phyloP scores from a whole-genome alignment of 2,797 vertebrate species.

The Gallinago stenura region DNA sequence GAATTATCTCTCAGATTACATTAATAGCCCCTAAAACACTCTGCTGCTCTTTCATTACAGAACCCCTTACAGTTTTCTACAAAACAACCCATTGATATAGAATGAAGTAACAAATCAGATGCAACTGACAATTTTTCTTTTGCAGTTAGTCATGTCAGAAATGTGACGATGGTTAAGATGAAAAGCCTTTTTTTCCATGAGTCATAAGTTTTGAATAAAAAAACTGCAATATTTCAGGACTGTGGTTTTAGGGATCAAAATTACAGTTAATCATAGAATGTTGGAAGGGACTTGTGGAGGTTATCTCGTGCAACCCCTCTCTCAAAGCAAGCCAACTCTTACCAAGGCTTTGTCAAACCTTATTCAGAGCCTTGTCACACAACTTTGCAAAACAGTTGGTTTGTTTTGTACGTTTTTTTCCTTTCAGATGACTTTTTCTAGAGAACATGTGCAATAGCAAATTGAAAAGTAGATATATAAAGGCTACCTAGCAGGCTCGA shows the following conservation, averaged over 20 bases:
- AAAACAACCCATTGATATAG: background rate
- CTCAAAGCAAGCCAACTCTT: background rate
- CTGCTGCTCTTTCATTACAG: background rate
- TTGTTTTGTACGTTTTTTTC: background rate
- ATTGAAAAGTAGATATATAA: background rate
- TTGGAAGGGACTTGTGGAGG: background rate
- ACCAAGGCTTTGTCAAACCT: background rate
- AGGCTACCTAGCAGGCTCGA: background rate
- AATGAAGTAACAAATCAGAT: slow-evolving; percentile 29
- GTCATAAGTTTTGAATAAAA: slow-evolving; percentile 68
- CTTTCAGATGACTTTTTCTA: background rate
- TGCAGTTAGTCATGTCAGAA: slow-evolving; percentile 14
- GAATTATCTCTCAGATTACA: background rate
- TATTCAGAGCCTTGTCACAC: background rate
- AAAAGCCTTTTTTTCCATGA: slow-evolving; percentile 49
- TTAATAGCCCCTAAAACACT: background rate
- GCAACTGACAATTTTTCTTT: background rate
- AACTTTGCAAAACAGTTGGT: background rate
- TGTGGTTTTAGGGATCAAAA: slow-evolving; percentile 33
- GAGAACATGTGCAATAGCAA: background rate
- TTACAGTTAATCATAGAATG: slow-evolving; percentile 38
- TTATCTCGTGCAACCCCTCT: background rate
- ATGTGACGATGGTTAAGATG: background rate
- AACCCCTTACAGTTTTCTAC: background rate
- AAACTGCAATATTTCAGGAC: slow-evolving; percentile 57